Evolutionary conservation across 2,797 vertebrate genomes (phyloP).

Genomic region (Setipinna tenuifilis): DNA sequence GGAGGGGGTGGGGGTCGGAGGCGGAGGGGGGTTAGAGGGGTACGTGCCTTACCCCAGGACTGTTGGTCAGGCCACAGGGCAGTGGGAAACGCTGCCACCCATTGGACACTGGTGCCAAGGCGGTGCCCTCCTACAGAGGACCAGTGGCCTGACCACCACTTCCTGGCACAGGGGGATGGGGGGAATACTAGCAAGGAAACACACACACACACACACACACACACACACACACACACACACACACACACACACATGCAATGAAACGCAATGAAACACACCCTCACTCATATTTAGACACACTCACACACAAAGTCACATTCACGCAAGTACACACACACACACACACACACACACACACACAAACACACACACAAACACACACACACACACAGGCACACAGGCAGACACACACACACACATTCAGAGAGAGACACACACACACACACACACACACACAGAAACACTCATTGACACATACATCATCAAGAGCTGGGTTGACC

Average conservation of each 20-base stretch:
- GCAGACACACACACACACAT: background rate
- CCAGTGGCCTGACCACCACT: background rate
- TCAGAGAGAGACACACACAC: background rate
- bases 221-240: background rate
- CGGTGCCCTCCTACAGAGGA: conserved; percentile 21
- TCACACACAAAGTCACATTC: background rate
- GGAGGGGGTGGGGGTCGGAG: too few relatives aligned
- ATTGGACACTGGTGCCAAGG: conserved; percentile 18
- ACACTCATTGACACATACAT: background rate
- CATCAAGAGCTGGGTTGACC: conserved; percentile 67
- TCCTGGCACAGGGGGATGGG: background rate
- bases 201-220: background rate
- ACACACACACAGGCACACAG: background rate
- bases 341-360: background rate
- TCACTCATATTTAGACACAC: background rate
- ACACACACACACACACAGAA: background rate
- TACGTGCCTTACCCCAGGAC: background rate
- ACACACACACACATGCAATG: background rate
- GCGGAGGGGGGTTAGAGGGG: background rate
- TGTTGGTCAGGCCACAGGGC: conserved; percentile 14
- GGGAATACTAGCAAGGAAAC: background rate
- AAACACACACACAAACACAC: background rate
- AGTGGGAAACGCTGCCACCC: conserved; percentile 24
- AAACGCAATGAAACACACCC: background rate
- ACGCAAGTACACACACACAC: background rate